Evolutionary conservation across 1,140 invertebrate genomes (phyloP).

Genomic region (Aplysia californica): DNA sequence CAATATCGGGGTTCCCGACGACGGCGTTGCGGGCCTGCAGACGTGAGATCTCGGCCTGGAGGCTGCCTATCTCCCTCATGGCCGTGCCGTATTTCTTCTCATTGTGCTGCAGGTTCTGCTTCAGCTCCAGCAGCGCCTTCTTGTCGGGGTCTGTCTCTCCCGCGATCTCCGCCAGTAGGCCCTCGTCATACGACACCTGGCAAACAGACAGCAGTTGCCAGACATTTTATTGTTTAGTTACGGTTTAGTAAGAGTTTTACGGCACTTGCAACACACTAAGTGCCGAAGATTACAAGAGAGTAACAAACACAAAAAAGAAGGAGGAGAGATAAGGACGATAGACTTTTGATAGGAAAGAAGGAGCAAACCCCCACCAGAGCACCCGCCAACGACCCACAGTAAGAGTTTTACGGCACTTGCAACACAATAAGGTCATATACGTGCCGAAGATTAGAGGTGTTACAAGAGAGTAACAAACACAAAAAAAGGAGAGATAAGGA

Average conservation of each 20-base stretch:
- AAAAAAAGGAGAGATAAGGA: no score
- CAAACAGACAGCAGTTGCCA: not conserved
- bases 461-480: no score
- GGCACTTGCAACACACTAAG: no score
- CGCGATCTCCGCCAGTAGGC: constrained; percentile 44
- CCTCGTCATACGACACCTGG: constrained; percentile 37
- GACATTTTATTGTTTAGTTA: not conserved
- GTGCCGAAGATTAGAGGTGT: no score
- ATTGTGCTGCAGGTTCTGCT: constrained; percentile 52
- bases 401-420: no score
- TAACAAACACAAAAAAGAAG: no score
- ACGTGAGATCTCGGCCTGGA: constrained; percentile 52
- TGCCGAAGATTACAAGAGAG: no score
- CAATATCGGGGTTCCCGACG: constrained; percentile 45
- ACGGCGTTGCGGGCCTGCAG: constrained; percentile 44
- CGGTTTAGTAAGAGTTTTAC: not conserved
- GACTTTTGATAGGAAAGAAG: no score
- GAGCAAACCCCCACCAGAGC: no score
- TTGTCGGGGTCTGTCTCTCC: constrained; percentile 57
- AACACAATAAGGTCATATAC: no score
- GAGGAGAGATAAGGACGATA: no score
- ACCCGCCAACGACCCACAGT: no score
- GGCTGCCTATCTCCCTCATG: constrained; percentile 54
- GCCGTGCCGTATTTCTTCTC: constrained; percentile 61
- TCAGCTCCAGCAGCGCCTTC: constrained; percentile 51